These are phyloP conservation scores for Notodonta dromedarius DNA, from an alignment of 2,888 invertebrate species.

Conservation along the genomic window DNA sequence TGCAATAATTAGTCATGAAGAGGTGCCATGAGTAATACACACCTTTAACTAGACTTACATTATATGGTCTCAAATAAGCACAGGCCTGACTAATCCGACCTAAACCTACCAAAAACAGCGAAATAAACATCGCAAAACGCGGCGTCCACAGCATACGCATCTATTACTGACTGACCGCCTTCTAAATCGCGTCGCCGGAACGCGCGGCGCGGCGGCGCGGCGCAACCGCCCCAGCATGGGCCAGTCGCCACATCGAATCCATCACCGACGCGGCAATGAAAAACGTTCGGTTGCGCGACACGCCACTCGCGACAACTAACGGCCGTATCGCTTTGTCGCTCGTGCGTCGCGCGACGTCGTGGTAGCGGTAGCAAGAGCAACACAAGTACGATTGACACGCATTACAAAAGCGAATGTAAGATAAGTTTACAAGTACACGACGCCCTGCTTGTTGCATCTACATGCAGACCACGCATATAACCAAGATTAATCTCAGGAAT, in stretches of 20 bases:
- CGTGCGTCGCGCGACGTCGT: constrained; percentile 33
- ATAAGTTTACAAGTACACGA: too few species aligned
- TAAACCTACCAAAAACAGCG: background rate
- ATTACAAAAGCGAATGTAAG: background rate
- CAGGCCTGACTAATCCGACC: background rate
- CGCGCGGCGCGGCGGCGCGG: constrained; percentile 18
- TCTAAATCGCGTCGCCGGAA: constrained; percentile 39
- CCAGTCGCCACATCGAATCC: constrained; percentile 40
- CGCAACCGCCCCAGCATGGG: constrained; percentile 19
- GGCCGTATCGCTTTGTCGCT: constrained; percentile 44
- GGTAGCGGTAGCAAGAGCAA: constrained; percentile 25
- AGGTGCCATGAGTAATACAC: too few species aligned
- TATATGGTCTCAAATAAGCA: too few species aligned
- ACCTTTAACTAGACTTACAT: too few species aligned
- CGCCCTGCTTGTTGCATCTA: too few species aligned
- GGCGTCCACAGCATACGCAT: constrained; percentile 35
- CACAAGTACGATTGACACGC: background rate
- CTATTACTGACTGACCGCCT: constrained; percentile 35
- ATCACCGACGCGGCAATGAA: constrained; percentile 46
- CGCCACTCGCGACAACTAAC: constrained; percentile 41
- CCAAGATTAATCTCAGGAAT: too few species aligned
- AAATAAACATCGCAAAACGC: constrained; percentile 28
- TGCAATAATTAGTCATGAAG: too few species aligned
- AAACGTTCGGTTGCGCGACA: constrained; percentile 47
- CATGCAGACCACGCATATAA: too few species aligned